These are phyloP conservation scores for Cossypha niveicapilla DNA, from an alignment of 2,797 vertebrate species.

Conservation along the genomic window DNA sequence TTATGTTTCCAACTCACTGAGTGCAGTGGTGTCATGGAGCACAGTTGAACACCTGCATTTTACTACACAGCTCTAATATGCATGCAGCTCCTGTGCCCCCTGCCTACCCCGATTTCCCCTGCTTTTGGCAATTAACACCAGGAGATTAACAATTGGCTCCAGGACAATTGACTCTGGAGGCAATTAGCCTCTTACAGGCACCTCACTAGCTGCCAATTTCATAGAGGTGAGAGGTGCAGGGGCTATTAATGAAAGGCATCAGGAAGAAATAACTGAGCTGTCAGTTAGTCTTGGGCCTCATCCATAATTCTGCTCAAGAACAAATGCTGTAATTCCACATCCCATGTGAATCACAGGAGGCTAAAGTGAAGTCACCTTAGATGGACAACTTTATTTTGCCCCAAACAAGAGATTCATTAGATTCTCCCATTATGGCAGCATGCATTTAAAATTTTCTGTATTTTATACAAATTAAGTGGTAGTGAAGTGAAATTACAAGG, in stretches of 20 bases:
- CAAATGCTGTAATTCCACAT: conserved; percentile 4
- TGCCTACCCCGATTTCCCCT: conserved; percentile 19
- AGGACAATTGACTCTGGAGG: conserved; percentile 40
- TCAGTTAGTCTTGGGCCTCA: conserved; percentile 24
- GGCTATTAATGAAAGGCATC: conserved; percentile 47
- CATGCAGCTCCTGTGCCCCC: neutral
- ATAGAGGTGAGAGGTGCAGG: conserved; percentile 36
- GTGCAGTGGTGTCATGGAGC: neutral
- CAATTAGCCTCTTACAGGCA: conserved; percentile 50
- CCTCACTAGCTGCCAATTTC: conserved; percentile 30
- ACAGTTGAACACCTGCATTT: neutral
- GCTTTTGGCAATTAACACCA: conserved; percentile 55
- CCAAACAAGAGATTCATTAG: neutral
- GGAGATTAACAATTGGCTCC: conserved; percentile 55
- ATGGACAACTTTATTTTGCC: neutral
- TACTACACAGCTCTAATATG: neutral
- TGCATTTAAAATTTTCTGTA: neutral
- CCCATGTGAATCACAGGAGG: neutral
- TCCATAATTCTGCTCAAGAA: conserved; percentile 30
- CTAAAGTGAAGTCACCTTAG: neutral
- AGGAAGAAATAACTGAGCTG: conserved; percentile 48
- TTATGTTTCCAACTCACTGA: neutral
- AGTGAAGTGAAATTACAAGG: neutral
- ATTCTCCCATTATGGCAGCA: neutral
- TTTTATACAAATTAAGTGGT: neutral